phyloP scores from a whole-genome alignment of 2,797 vertebrate genomes.

The Phyllotis vaccarum region DNA sequence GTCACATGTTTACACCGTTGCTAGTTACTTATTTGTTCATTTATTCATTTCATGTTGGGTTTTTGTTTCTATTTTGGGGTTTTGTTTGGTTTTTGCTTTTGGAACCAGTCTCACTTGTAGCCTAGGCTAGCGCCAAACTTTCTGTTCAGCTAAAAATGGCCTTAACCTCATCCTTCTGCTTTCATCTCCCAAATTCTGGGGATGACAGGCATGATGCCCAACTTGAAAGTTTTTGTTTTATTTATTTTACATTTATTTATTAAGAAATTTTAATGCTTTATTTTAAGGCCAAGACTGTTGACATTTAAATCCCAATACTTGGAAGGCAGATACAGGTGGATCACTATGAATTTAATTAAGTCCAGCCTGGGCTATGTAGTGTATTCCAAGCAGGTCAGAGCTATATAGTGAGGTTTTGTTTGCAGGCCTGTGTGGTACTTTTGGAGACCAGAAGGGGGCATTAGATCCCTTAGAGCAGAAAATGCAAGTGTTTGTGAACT shows the following conservation, averaged over 20 bases:
- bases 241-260: background rate
- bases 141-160: background rate
- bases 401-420: background rate
- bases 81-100: background rate
- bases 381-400: background rate
- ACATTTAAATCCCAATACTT: background rate
- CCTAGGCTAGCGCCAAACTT: background rate
- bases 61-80: no score
- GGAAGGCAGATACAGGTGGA: background rate
- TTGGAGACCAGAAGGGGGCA: background rate
- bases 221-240: background rate
- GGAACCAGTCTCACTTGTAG: background rate
- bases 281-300: background rate
- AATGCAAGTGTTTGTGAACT: background rate
- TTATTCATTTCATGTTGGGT: background rate
- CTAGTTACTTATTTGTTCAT: background rate
- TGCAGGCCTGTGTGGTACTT: background rate
- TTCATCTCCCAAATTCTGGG: background rate
- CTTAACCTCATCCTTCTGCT: background rate
- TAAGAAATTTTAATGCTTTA: background rate
- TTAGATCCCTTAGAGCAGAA: background rate
- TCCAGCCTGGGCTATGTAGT: background rate
- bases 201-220: background rate
- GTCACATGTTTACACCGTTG: background rate
- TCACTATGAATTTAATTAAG: background rate